Evolutionary conservation across 2,888 invertebrate species (phyloP), one percentile per base, ranked within the genome.

Genomic region (Sminthurinus aureus): DNA sequence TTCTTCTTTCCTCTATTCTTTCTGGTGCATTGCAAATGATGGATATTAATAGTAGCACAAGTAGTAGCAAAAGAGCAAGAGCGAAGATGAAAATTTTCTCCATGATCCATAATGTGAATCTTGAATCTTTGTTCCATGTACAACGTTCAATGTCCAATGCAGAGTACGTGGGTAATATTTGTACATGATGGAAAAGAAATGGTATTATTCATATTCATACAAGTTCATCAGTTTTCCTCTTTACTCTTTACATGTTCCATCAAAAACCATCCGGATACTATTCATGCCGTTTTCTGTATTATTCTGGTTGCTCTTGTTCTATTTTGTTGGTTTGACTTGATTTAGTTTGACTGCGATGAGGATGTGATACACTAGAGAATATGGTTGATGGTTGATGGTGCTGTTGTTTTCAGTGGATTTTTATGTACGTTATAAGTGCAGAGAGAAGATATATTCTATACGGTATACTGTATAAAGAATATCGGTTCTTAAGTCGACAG

Each of bases 11-110:
- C 6, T 38, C 38, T 79, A 79, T 64, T n/a, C 20, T 18, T 22
- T 22, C n/a, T 79, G 22, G 73, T 83, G 58, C 64, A 79, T 79
- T 84, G 83, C 85, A 85, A 84, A 83, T 84, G 84, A 84, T 82
- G 85, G 82, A 85, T 83, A 85, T 84, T 82, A 83, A 83, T 85
- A 85, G 79, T 80, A n/a, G n/a, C n/a, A n/a, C n/a, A n/a, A 73
- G 24, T 18, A 71, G 69, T 38, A 38, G 50, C 79, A 69, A 67
- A 38, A 38, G 6, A 38, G 6, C 38, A 38, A 4, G 38, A 38
- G 38, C n/a, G n/a, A 74, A 83, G 77, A 83, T 84, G 76, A 69
- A 71, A 71, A 79, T 79, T 69, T 66, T n/a, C 52, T 69, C 18
- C 20, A 1, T 58, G 58, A 15, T 58, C 9, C 18, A 58, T 58